Base-by-base conservation (phyloP, 1,140 invertebrate genomes). In the Orchestia grillus region DNA sequence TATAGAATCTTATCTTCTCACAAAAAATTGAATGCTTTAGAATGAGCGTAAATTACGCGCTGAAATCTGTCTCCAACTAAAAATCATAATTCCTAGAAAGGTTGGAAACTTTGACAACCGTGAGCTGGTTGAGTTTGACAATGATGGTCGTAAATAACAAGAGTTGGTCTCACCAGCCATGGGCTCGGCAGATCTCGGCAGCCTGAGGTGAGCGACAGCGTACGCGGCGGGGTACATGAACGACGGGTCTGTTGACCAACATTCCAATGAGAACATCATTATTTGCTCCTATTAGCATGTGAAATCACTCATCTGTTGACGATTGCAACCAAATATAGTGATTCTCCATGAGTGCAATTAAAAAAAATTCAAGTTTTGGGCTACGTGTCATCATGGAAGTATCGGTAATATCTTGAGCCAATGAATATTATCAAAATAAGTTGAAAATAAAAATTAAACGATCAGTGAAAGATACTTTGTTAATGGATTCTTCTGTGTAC, bases 191-290 rank as follows among this genome's bases (percentile, higher is more conserved):
- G 98, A 98, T 97, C 97, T 97, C 8, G 98, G 98, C 53, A 98
- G 97, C 91, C 98, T 98, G 96, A 98, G 97, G 96, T 98, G 98
- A 3, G 98, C 98, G 0, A 98, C 98, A 40, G 98, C 98, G 94
- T 98, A 98, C 0, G 98, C 97, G 1, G 98, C 98, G 95, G 98
- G 98, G 97, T 98, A 98, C n/a, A 98, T 98, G 96, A 98, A 98
- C n/a, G 98, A 98, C 19, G 98, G 98, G 97, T 98, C 98, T 98
- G 97, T n/a, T 98, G 62, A 77, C 62, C 11, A 36, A 77, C 62
- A 36, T 77, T 77, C 62, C 36, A 19, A 77, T 77, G 62, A 77
- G 62, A 77, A 36, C 62, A 36, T 28, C 3, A 15, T 77, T 77
- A 36, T 19, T 36, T 77, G 36, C 62, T 77, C 36, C 11, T 23